Conservation (phyloP, 2,113 vertebrate species). For the Oreochromis spilurus region DNA sequence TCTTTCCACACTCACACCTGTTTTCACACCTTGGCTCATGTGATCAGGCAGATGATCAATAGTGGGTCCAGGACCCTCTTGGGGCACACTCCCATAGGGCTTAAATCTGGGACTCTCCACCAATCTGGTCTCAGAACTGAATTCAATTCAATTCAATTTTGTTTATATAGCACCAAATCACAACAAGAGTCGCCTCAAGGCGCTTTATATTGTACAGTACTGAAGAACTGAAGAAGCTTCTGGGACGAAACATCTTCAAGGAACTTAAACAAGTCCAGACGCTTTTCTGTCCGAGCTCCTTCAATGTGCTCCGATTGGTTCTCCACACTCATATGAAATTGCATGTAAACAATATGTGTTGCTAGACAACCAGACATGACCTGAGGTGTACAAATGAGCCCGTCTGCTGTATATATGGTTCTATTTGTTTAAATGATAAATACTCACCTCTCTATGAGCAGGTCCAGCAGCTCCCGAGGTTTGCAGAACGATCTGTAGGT, state of each 20-base stretch:
- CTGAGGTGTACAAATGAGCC: background rate
- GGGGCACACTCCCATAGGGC: background rate
- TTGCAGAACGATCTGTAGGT: constrained; percentile 98
- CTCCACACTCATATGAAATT: background rate
- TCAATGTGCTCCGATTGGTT: background rate
- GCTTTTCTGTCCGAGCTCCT: background rate
- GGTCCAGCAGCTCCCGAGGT: constrained; percentile 90
- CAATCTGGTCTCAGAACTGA: background rate
- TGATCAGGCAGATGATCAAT: background rate
- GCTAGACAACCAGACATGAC: background rate
- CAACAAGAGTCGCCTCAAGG: no score
- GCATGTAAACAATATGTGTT: background rate
- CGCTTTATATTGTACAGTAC: no score
- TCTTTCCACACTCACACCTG: no score
- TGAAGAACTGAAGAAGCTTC: background rate
- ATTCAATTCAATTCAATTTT: background rate
- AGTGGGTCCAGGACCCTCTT: background rate
- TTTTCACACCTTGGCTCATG: no score
- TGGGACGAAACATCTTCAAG: background rate
- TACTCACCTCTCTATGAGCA: constrained; percentile 92
- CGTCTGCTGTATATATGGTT: background rate
- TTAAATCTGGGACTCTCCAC: background rate
- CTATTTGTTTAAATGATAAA: background rate
- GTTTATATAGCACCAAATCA: no score
- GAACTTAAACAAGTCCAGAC: background rate